Conservation (phyloP, 2,888 invertebrate species). For the Sinopyrophorus schimmeli region DNA sequence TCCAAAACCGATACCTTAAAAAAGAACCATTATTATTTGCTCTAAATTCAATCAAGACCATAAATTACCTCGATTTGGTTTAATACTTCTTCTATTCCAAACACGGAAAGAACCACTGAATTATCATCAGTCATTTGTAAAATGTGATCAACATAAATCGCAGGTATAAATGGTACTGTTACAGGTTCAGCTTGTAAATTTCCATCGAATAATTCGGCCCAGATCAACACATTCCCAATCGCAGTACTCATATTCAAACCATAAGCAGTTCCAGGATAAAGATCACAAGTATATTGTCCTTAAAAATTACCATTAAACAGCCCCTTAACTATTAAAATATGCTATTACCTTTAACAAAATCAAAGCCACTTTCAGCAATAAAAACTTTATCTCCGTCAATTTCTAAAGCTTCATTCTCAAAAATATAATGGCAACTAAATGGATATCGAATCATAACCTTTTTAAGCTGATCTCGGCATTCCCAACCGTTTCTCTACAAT, state of each 20-base stretch:
- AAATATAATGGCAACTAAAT: constrained; percentile 51
- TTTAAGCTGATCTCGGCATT: constrained; percentile 43
- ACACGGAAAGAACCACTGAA: constrained; percentile 53
- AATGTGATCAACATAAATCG: constrained; percentile 44
- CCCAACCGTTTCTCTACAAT: constrained; percentile 47
- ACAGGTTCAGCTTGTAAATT: constrained; percentile 43
- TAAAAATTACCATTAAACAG: constrained; percentile 22
- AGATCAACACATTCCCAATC: constrained; percentile 47
- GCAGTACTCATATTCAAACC: constrained; percentile 44
- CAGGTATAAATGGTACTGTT: constrained; percentile 50
- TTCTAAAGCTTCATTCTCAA: constrained; percentile 43
- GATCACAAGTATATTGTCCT: constrained; percentile 52
- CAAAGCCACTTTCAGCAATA: constrained; percentile 49
- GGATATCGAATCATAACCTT: constrained; percentile 44
- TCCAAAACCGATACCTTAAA: too few relatives aligned
- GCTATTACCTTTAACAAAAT: constrained; percentile 46
- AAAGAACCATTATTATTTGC: too few relatives aligned
- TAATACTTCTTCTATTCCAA: constrained; percentile 62
- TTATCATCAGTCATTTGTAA: too few relatives aligned
- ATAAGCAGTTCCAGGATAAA: constrained; percentile 42
- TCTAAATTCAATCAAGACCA: too few relatives aligned
- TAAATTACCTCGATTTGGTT: constrained; percentile 58
- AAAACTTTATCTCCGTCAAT: constrained; percentile 47
- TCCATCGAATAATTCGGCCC: constrained; percentile 44
- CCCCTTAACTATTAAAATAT: not conserved